Evolutionary conservation across 2,888 invertebrate species (phyloP), one percentile per base, ranked within the genome.

Genomic region (Eudemis profundana): DNA sequence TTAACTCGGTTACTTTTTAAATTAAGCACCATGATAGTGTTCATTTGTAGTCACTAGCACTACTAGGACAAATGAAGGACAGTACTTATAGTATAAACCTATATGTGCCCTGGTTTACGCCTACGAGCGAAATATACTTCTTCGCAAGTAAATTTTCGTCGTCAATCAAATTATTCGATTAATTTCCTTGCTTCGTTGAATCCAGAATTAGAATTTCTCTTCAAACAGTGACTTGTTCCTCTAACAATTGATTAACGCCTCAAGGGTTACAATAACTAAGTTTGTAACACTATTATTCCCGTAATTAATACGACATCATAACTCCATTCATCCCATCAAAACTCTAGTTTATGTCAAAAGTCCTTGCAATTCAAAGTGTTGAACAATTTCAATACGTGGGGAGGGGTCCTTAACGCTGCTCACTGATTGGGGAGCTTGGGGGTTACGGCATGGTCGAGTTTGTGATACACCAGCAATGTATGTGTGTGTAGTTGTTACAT

Each of bases 311-410:
- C 33, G 33, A 33, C 33, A 33, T 33, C 12, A 33, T 7, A 33
- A 33, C 8, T 33, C 33, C 33, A 33, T 33, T 33, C 33, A 33
- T 33, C 1, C 33, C 33, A 33, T 33, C 33, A 33, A 10, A 7
- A 33, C 29, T 7, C 15, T 15, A 33, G 4, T 50, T 15, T 10
- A 8, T 12, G 38, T 23, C n/a, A 51, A 33, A 19, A 7, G 8
- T 44, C 19, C 38, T 19, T n/a, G 29, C 42, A 29, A 47, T 60
- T 47, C 47, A n/a, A 23, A 49, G 46, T 33, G 47, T 49, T 49
- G 49, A 60, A 60, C 49, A 47, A 60, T 49, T 38, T 49, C 59
- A 60, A 60, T 38, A 49, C 33, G n/a, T n/a, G n/a, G n/a, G n/a
- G n/a, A n/a, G n/a, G 38, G 12, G 36, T 36, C 49, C 59, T 36